A percentile compares a stretch with the other conserved stretches of the same genome.
phyloP scores from a whole-genome alignment of 2,797 vertebrate genomes.

The Rhincodon typus region DNA sequence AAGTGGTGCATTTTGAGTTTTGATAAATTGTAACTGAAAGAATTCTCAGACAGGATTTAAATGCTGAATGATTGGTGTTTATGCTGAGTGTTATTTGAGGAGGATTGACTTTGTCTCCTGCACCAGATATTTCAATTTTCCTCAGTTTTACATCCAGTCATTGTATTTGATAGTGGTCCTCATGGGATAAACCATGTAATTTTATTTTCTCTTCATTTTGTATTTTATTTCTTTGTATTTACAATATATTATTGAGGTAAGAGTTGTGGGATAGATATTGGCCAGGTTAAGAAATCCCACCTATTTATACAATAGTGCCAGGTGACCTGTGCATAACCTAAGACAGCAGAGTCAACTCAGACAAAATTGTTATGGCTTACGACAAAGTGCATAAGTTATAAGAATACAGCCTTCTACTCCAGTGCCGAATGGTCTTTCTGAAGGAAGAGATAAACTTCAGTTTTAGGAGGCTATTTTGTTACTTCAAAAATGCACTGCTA shows the following conservation, averaged over 20 bases:
- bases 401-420: neutral
- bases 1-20: neutral
- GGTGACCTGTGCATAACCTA: too few species aligned
- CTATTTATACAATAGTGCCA: too few species aligned
- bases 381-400: neutral
- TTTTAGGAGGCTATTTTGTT: too few species aligned
- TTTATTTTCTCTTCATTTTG: neutral
- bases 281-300: too few species aligned
- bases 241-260: neutral
- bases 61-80: neutral
- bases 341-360: neutral
- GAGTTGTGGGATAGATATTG: neutral
- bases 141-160: neutral
- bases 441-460: too few species aligned
- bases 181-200: neutral
- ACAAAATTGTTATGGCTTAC: neutral
- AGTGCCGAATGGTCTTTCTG: too few species aligned
- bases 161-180: neutral
- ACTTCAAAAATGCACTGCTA: too few species aligned
- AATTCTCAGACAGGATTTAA: neutral
- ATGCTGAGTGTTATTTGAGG: neutral
- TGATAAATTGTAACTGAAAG: neutral
- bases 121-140: neutral
- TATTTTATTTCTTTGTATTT: neutral
- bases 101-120: neutral